Evolutionary conservation across 2,113 vertebrate genomes (phyloP).

Genomic region (Mormyrus iriodes): DNA sequence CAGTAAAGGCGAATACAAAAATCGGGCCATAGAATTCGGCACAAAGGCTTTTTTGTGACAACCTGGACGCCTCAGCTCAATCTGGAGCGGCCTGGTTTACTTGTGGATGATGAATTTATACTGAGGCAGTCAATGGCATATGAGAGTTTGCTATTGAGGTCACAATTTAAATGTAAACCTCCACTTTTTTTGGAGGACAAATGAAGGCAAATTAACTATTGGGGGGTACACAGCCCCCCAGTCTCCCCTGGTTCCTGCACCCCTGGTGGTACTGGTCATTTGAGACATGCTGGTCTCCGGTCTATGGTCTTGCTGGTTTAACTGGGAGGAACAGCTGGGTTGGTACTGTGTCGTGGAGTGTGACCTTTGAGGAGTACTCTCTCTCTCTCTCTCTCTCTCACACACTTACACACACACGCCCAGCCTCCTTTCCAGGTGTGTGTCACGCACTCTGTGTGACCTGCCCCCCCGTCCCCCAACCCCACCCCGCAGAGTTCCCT

Average conservation of each 20-base stretch:
- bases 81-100: neutral
- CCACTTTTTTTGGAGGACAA: neutral
- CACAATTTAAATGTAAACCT: neutral
- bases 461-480: neutral
- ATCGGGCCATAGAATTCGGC: neutral
- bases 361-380: neutral
- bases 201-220: neutral
- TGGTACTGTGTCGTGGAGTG: no score
- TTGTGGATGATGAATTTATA: neutral
- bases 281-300: neutral
- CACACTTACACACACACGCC: no score
- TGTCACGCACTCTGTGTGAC: neutral
- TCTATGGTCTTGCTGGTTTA: neutral
- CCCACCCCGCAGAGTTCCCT: neutral
- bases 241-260: neutral
- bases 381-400: no score
- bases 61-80: neutral
- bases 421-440: neutral
- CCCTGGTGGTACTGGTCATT: neutral
- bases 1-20: neutral
- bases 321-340: neutral
- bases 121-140: neutral
- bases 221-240: neutral
- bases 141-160: neutral
- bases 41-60: neutral